Evolutionary conservation across 2,113 vertebrate genomes (phyloP), one percentile per base, ranked within the genome.

Genomic region (Aleadryas rufinucha): DNA sequence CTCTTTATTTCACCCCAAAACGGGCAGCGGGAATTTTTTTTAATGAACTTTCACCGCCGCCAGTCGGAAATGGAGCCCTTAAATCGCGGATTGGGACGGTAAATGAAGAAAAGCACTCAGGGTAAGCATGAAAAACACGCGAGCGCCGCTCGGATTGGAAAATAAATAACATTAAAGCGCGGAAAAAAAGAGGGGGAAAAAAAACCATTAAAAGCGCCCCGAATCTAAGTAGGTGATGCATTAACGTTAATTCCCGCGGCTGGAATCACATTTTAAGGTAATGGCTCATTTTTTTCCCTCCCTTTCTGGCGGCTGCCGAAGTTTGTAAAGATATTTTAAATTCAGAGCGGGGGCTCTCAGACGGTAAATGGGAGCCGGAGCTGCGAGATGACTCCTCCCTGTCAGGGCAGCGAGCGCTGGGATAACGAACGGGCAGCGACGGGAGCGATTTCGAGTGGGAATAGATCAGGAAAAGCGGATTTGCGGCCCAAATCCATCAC

Each of bases 191-290:
- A 20, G 13, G 10, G 9, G 11, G 4, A 3, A 12, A 5, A 31
- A 66, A 63, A 8, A 4, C 6, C 52, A 52, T 7, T 54, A 65
- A 65, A 87, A 87, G 26, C 35, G 2, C 8, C 69, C 28, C 69
- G 39, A 68, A 68, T n/a, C 11, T 44, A 56, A 89, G 21, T 22
- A 49, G 35, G 33, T 60, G 68, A 91, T 87, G 60, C 4, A 87
- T 86, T 18, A 61, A 47, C 50, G 49, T 39, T 77, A 76, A 85
- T 85, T 83, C 57, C 56, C 11, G 50, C 21, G 42, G 6, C 33
- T 90, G 79, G 65, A 61, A 26, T 23, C 90, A 54, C 76, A 84
- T 85, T 96, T 94, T 71, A 87, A 94, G 82, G 87, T 84, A 96
- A 95, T 95, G 93, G 69, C 35, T 39, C 28, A 23, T 10, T 78